A percentile compares a stretch with the other conserved stretches of the same genome.
These are phyloP conservation scores for Microplitis manilae DNA, from an alignment of 2,888 invertebrate species.

Conservation along the genomic window DNA sequence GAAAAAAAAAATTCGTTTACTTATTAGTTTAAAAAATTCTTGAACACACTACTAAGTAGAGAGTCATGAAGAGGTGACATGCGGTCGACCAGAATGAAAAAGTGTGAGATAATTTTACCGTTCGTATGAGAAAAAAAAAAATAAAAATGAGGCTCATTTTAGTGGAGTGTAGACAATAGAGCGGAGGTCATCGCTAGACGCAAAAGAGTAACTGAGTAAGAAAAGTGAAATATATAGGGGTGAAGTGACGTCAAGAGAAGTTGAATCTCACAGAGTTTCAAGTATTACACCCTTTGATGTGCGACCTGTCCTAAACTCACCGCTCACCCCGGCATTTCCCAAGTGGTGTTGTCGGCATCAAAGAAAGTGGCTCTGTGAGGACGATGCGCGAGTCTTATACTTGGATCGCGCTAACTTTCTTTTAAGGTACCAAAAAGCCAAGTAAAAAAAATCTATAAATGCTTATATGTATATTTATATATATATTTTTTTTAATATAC, in stretches of 20 bases:
- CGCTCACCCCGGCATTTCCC: conserved; percentile 53
- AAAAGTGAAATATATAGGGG: conserved; percentile 23
- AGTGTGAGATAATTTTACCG: conserved; percentile 47
- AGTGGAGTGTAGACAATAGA: conserved; percentile 63
- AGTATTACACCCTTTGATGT: conserved; percentile 70
- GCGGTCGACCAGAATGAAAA: not conserved
- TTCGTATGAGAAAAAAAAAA: conserved; percentile 41
- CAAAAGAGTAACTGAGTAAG: conserved; percentile 41
- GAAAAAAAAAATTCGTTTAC: not conserved
- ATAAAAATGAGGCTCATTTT: conserved; percentile 64
- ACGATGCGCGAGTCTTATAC: conserved; percentile 46
- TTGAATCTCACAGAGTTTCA: conserved; percentile 65
- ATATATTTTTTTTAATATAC: not conserved
- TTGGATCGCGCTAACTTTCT: conserved; percentile 50
- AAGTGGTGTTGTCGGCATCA: conserved; percentile 54
- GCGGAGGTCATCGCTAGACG: conserved; percentile 61
- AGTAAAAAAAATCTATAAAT: not conserved
- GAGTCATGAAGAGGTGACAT: not conserved
- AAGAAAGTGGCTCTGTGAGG: conserved; percentile 55
- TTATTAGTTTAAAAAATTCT: conserved; percentile 26
- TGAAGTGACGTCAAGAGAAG: conserved; percentile 32
- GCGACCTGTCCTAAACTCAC: conserved; percentile 64
- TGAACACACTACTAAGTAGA: not conserved
- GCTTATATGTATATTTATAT: not conserved
- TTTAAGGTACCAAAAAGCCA: conserved; percentile 38